A percentile compares a stretch with the other conserved stretches of the same genome.
These are phyloP conservation scores for Sternarchorhynchus goeldii DNA, from an alignment of 2,797 vertebrate species.

Conservation along the genomic window DNA sequence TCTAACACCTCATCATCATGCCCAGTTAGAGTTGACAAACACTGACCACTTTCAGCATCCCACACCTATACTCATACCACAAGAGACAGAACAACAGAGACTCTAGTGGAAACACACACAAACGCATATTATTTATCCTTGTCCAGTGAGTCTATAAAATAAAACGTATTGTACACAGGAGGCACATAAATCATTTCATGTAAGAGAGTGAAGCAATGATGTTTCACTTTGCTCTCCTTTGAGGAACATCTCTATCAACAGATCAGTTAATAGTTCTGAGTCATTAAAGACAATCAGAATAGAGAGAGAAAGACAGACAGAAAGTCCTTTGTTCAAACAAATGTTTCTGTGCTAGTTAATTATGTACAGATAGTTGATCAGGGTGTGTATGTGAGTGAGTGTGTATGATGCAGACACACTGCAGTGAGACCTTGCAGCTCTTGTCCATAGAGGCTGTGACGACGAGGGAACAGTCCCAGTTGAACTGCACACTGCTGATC, in stretches of 20 bases:
- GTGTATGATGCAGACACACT: not conserved
- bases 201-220: slow-evolving; percentile 29
- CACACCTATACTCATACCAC: slow-evolving; percentile 79
- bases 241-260: slow-evolving; percentile 22
- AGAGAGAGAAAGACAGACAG: slow-evolving; percentile 5
- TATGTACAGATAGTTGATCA: no score
- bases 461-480: slow-evolving; percentile 91
- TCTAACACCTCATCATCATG: slow-evolving; percentile 90
- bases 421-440: slow-evolving; percentile 83
- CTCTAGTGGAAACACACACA: slow-evolving; percentile 22
- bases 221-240: slow-evolving; percentile 48
- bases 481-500: slow-evolving; percentile 91
- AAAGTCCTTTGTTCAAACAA: slow-evolving; percentile 47
- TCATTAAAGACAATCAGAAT: slow-evolving; percentile 14
- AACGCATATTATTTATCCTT: not conserved
- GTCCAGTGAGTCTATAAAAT: slow-evolving; percentile 12
- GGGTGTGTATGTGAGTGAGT: not conserved
- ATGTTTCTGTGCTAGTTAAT: not conserved
- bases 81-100: slow-evolving; percentile 24
- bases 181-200: slow-evolving; percentile 7
- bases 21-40: slow-evolving; percentile 81
- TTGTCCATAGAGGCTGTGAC: slow-evolving; percentile 91
- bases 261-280: slow-evolving; percentile 24
- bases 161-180: not conserved
- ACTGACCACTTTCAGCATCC: slow-evolving; percentile 79